These are phyloP conservation scores for Forpus xanthops DNA, from an alignment of 2,797 vertebrate genomes.

Conservation along the genomic window DNA sequence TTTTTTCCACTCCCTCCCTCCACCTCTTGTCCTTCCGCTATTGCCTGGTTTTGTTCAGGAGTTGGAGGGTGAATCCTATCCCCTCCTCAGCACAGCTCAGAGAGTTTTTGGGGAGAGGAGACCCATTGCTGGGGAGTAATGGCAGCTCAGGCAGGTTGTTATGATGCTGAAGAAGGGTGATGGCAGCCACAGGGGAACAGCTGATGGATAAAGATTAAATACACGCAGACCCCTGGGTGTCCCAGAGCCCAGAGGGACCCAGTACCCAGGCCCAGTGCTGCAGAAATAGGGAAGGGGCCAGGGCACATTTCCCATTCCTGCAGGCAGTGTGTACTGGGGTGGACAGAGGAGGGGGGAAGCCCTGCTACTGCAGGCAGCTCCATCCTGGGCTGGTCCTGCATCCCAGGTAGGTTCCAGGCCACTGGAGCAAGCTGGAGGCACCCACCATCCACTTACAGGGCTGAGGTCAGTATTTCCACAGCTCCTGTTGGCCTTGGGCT, in stretches of 20 bases:
- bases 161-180: not conserved
- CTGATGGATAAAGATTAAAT: not conserved
- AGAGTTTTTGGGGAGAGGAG: fast-evolving
- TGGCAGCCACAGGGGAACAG: not conserved
- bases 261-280: not conserved
- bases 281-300: not conserved
- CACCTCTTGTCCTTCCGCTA: not conserved
- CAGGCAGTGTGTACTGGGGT: not conserved
- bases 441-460: not conserved
- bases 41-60: not conserved
- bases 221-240: not conserved
- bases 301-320: not conserved
- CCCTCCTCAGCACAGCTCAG: not conserved
- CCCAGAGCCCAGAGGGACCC: not conserved
- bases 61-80: not conserved
- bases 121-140: not conserved
- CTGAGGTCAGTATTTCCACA: not conserved
- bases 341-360: not conserved
- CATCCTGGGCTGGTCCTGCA: fast-evolving
- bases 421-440: not conserved
- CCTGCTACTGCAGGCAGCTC: not conserved
- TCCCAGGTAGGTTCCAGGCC: not conserved
- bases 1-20: not conserved
- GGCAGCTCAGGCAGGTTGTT: not conserved
- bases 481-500: not conserved